Evolutionary conservation across 1,140 invertebrate genomes (phyloP).

Genomic region (Cephus cinctus): DNA sequence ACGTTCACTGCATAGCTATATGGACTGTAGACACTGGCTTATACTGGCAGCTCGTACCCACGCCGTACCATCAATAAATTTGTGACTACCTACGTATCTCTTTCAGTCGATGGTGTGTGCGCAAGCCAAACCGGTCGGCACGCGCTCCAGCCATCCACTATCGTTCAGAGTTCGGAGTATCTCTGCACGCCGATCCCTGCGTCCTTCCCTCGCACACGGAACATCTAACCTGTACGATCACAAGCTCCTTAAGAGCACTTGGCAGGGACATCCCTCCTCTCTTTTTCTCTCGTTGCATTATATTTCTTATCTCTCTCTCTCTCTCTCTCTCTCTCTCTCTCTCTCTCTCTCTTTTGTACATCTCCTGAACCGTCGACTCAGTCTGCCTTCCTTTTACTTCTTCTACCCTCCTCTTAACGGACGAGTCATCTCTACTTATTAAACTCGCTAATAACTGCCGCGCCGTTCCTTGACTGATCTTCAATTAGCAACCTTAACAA

Average conservation of each 20-base stretch:
- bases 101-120: conserved; percentile 14
- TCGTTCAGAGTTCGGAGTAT: neutral
- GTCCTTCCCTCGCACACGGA: neutral
- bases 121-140: conserved; percentile 43
- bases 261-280: neutral
- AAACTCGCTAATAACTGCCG: conserved; percentile 17
- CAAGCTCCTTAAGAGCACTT: neutral
- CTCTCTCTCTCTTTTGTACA: neutral
- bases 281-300: neutral
- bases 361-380: neutral
- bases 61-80: conserved; percentile 28
- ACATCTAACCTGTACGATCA: neutral
- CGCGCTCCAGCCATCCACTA: conserved; percentile 25
- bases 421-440: conserved; percentile 13
- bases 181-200: neutral
- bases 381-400: neutral
- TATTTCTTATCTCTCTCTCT: neutral
- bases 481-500: conserved; percentile 19
- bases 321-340: neutral
- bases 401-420: neutral
- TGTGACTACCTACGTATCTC: conserved; percentile 21
- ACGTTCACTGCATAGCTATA: too few species aligned
- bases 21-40: too few species aligned
- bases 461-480: conserved; percentile 11
- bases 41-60: too few species aligned